Conservation (phyloP, 2,888 invertebrate species). For the Amphipyra tragopoginis region DNA sequence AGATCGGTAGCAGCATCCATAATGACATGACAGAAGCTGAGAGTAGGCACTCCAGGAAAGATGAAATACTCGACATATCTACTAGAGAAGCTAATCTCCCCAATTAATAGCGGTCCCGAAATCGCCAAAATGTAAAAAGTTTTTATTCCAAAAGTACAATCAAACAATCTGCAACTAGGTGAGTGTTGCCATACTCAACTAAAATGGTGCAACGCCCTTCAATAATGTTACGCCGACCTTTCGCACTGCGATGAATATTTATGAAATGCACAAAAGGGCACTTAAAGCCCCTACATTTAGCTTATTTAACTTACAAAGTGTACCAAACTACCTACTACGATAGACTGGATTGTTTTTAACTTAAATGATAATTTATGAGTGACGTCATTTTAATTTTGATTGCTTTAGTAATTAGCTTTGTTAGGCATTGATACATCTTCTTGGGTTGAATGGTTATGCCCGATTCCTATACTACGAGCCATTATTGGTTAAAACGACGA, state of each 20-base stretch:
- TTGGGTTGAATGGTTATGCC: too few species aligned
- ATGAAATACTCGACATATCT: too few species aligned
- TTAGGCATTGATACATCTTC: too few species aligned
- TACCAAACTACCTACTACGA: not conserved
- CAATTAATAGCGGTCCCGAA: not conserved
- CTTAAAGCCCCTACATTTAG: conserved; percentile 36
- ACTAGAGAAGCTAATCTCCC: too few species aligned
- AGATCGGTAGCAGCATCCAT: too few species aligned
- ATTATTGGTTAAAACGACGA: too few species aligned
- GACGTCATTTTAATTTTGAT: not conserved
- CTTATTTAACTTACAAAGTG: conserved; percentile 60
- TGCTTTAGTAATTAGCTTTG: too few species aligned
- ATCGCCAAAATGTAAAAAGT: not conserved
- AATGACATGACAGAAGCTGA: too few species aligned
- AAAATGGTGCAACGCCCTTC: conserved; percentile 54
- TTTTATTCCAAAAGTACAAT: conserved; percentile 21
- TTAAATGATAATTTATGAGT: conserved; percentile 8
- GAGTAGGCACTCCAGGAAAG: too few species aligned
- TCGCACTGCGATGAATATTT: conserved; percentile 57
- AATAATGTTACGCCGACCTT: conserved; percentile 50
- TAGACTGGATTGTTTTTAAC: conserved; percentile 34
- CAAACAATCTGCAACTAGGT: conserved; percentile 27
- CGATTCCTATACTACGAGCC: too few species aligned
- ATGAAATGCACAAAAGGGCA: conserved; percentile 56
- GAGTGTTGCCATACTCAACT: conserved; percentile 31